phyloP scores from a whole-genome alignment of 2,888 invertebrate species.

The Lepidochitona cinerea region DNA sequence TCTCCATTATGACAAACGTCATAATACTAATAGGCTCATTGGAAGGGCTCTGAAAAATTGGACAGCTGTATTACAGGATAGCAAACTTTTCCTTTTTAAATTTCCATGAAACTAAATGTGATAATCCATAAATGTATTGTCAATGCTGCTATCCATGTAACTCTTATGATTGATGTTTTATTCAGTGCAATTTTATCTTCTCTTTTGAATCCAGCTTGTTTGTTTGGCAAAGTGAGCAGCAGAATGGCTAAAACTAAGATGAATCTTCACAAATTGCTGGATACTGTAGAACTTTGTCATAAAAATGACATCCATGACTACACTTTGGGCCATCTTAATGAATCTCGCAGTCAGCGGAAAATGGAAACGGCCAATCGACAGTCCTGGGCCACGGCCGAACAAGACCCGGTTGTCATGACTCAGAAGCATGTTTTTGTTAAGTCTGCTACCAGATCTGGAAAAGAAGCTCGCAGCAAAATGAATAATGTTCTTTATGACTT shows the following conservation, averaged over 20 bases:
- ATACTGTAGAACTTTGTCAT: constrained; percentile 56
- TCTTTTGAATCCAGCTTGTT: too few relatives aligned
- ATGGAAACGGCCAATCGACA: constrained; percentile 32
- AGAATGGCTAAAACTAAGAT: neutral
- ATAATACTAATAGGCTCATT: too few relatives aligned
- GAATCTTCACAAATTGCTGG: constrained; percentile 54
- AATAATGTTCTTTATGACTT: constrained; percentile 58
- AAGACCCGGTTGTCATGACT: constrained; percentile 1
- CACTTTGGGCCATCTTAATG: constrained; percentile 66
- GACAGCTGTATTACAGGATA: too few relatives aligned
- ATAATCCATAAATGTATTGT: too few relatives aligned
- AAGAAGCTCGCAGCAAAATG: constrained; percentile 39
- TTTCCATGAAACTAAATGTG: too few relatives aligned
- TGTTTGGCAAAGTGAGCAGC: too few relatives aligned
- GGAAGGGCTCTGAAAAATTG: too few relatives aligned
- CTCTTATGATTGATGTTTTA: too few relatives aligned
- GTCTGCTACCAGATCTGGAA: neutral
- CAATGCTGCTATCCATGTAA: too few relatives aligned
- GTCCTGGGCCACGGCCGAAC: constrained; percentile 44
- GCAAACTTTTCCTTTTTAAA: too few relatives aligned
- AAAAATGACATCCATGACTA: constrained; percentile 60
- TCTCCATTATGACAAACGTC: too few relatives aligned
- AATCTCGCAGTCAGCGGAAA: constrained; percentile 48
- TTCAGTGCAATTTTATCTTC: too few relatives aligned
- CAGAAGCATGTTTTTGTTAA: neutral